Evolutionary conservation across 2,113 vertebrate genomes (phyloP).

Genomic region (Corythornis cristatus): DNA sequence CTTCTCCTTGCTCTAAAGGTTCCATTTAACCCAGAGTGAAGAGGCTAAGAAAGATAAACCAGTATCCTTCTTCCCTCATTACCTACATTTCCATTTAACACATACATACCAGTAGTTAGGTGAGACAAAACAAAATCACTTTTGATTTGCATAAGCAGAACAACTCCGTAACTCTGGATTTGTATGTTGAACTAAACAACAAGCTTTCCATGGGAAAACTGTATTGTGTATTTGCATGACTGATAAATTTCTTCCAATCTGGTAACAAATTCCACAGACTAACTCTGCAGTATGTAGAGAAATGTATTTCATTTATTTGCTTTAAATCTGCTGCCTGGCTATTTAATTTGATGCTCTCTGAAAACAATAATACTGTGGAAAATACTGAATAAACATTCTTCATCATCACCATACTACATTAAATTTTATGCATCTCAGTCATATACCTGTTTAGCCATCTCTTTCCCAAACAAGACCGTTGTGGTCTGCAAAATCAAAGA

Average conservation of each 20-base stretch:
- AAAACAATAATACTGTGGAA: background rate
- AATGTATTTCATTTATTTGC: background rate
- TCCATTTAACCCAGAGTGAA: background rate
- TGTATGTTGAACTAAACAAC: background rate
- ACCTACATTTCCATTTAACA: background rate
- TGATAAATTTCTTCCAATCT: background rate
- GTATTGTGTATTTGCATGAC: background rate
- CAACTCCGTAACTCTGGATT: background rate
- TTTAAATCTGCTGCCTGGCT: background rate
- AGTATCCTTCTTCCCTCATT: background rate
- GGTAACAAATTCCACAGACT: background rate
- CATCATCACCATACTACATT: background rate
- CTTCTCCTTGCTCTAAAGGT: background rate
- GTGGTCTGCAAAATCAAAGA: constrained; percentile 12
- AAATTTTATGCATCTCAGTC: background rate
- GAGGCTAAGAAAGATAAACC: background rate
- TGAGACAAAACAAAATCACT: background rate
- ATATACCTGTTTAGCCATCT: background rate
- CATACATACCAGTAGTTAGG: background rate
- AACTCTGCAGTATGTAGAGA: background rate
- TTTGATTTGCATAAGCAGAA: background rate
- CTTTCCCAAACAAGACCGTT: background rate
- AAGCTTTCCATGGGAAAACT: background rate
- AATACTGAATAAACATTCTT: background rate
- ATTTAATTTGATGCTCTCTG: background rate